Evolutionary conservation across 2,113 vertebrate species (phyloP).

Genomic region (Hydrochoerus hydrochaeris): DNA sequence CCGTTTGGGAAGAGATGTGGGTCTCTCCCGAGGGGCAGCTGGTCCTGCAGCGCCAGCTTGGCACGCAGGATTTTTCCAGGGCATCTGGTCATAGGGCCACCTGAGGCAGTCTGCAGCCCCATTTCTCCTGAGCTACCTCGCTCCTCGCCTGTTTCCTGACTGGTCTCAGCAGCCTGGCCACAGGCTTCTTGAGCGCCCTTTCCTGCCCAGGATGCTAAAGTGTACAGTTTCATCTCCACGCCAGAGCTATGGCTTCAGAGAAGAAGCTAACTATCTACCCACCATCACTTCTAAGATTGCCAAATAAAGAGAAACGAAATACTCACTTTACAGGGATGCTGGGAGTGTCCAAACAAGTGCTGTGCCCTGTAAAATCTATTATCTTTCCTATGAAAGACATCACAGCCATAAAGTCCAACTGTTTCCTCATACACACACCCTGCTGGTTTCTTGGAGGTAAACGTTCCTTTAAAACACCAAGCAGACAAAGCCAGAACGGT

Average conservation of each 20-base stretch:
- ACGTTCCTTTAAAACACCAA: neutral
- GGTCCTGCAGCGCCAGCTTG: neutral
- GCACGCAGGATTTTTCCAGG: neutral
- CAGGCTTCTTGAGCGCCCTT: neutral
- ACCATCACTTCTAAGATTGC: conserved; percentile 11
- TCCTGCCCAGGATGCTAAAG: neutral
- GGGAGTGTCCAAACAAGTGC: conserved; percentile 29
- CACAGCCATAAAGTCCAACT: neutral
- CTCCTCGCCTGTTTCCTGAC: neutral
- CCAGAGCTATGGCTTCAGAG: neutral
- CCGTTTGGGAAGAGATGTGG: neutral
- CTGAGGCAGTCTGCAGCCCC: neutral
- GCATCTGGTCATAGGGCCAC: neutral
- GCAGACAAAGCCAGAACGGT: neutral
- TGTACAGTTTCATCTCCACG: neutral
- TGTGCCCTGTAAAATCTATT: neutral
- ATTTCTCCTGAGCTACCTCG: neutral
- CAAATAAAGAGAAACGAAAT: conserved; percentile 46
- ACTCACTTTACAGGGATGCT: neutral
- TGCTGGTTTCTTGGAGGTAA: conserved; percentile 34
- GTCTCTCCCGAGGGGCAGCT: neutral
- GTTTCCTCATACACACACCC: neutral
- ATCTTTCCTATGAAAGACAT: conserved; percentile 14
- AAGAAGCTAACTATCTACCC: neutral
- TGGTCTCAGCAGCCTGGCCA: neutral